Conservation (phyloP, 2,888 invertebrate genomes). For the Ophion slaviceki region DNA sequence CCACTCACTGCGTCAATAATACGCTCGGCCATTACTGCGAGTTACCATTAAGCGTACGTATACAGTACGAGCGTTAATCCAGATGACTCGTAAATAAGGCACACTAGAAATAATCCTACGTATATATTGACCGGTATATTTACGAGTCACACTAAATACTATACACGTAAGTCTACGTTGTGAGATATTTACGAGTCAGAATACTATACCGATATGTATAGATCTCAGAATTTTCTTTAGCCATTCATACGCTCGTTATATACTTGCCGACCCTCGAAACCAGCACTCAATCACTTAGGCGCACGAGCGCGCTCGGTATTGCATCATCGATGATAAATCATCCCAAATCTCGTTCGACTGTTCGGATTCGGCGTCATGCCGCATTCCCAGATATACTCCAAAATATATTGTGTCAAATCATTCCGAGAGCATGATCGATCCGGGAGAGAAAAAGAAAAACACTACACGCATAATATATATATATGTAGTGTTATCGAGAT, state of each 20-base stretch:
- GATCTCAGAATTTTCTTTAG: slow-evolving; percentile 36
- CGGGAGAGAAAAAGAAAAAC: background rate
- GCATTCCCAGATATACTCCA: background rate
- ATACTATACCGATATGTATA: slow-evolving; percentile 13
- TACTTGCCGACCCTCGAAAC: slow-evolving; percentile 12
- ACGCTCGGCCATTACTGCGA: slow-evolving; percentile 27
- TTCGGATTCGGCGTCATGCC: slow-evolving; percentile 1
- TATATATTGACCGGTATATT: slow-evolving; percentile 35
- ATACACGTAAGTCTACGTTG: background rate
- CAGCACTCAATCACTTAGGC: slow-evolving; percentile 55
- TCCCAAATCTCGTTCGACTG: slow-evolving; percentile 11
- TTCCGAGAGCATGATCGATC: background rate
- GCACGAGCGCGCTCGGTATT: slow-evolving; percentile 9
- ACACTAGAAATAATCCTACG: slow-evolving; percentile 19
- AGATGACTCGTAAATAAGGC: slow-evolving; percentile 57
- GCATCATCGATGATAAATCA: slow-evolving; percentile 42
- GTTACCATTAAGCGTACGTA: slow-evolving; percentile 42
- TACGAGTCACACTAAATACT: slow-evolving; percentile 31
- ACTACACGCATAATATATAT: background rate
- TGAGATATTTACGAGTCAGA: slow-evolving; percentile 52
- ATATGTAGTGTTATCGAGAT: background rate
- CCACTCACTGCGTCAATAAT: slow-evolving; percentile 53
- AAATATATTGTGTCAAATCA: background rate
- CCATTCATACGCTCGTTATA: slow-evolving; percentile 41
- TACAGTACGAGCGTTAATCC: slow-evolving; percentile 44